A percentile compares a stretch with the other conserved stretches of the same genome.
These are phyloP conservation scores for Latrodectus geometricus DNA, from an alignment of 1,140 invertebrate species.

Conservation along the genomic window DNA sequence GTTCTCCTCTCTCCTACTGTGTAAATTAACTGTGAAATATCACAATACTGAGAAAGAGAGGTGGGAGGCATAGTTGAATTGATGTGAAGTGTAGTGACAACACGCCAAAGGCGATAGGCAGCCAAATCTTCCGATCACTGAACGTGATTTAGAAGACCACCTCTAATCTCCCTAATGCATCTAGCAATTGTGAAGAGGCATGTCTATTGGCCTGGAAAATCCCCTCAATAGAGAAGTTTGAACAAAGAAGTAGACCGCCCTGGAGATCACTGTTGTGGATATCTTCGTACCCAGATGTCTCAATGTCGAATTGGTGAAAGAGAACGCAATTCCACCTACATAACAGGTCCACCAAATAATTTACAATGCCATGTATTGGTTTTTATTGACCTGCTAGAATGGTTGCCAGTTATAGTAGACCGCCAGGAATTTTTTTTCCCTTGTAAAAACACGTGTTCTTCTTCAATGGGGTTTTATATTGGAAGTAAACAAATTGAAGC, in stretches of 20 bases:
- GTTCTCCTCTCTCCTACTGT: too few relatives aligned
- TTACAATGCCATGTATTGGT: background rate
- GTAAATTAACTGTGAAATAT: too few relatives aligned
- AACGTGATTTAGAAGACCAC: slow-evolving; percentile 1
- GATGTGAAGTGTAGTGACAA: background rate
- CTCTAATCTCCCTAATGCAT: slow-evolving; percentile 52
- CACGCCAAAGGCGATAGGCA: slow-evolving; percentile 42
- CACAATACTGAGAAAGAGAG: too few relatives aligned
- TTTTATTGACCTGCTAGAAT: background rate
- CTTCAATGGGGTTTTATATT: background rate
- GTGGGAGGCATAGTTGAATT: background rate
- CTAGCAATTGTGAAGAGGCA: slow-evolving; percentile 38
- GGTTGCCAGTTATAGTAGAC: too few relatives aligned
- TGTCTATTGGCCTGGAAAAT: slow-evolving; percentile 57
- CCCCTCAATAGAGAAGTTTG: slow-evolving; percentile 50
- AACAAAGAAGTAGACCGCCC: slow-evolving; percentile 49
- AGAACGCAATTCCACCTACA: slow-evolving; percentile 32
- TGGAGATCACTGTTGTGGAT: slow-evolving; percentile 9
- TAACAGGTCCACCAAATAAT: background rate
- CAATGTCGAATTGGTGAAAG: slow-evolving; percentile 32
- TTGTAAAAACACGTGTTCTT: slow-evolving; percentile 41
- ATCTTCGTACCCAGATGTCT: slow-evolving; percentile 57
- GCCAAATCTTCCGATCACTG: slow-evolving; percentile 31
- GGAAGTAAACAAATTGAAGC: too few relatives aligned
- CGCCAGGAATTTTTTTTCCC: slow-evolving; percentile 51